A percentile compares a stretch with the other conserved stretches of the same genome.
Conservation (phyloP, 35 echinoderm and acorn worm genomes). For the Lytechinus variegatus region DNA sequence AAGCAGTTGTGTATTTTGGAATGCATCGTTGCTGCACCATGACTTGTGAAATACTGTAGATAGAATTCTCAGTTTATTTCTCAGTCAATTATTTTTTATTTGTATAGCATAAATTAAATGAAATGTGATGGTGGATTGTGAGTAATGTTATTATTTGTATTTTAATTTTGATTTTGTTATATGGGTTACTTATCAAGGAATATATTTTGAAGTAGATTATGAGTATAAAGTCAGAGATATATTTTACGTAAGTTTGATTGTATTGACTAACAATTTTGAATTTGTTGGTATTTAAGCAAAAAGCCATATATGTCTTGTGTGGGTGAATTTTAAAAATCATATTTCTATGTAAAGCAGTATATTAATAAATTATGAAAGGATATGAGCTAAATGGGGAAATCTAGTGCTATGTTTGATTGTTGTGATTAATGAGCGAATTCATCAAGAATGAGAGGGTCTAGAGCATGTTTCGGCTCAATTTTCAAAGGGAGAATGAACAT, state of each 20-base stretch:
- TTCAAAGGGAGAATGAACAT: no score
- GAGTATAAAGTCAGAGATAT: neutral
- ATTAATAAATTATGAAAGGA: neutral
- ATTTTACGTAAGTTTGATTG: neutral
- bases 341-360: neutral
- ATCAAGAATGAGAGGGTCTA: neutral
- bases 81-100: neutral
- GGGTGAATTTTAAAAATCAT: neutral
- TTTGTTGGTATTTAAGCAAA: neutral
- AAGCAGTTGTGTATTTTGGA: neutral
- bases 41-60: neutral
- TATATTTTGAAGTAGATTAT: neutral
- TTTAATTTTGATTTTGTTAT: neutral
- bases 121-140: neutral
- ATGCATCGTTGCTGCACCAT: neutral
- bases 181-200: neutral
- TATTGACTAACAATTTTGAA: neutral
- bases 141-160: neutral
- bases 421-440: neutral
- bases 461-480: neutral
- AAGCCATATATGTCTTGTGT: neutral
- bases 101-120: neutral
- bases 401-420: neutral
- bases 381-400: neutral
- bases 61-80: neutral